These are phyloP conservation scores for Boloria euphrosyne DNA, from an alignment of 2,888 invertebrate species.

Conservation along the genomic window DNA sequence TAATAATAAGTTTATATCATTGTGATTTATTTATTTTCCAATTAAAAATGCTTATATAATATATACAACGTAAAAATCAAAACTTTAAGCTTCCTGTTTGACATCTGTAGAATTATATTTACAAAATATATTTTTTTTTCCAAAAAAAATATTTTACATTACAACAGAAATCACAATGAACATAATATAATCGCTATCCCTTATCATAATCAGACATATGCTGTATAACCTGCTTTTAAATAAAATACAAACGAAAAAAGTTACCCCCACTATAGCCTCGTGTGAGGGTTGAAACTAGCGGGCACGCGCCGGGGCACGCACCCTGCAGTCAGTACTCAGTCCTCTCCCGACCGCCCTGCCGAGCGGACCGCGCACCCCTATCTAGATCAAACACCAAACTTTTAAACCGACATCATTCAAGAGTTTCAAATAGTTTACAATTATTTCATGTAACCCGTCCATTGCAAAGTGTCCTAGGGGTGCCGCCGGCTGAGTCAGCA, in stretches of 20 bases:
- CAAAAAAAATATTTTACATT: neutral
- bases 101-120: no score
- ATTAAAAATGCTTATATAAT: no score
- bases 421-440: slow-evolving; percentile 28
- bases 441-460: slow-evolving; percentile 19
- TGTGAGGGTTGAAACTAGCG: slow-evolving; percentile 57
- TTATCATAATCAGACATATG: slow-evolving; percentile 8
- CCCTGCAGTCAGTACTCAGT: slow-evolving; percentile 75
- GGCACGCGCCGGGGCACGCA: slow-evolving; percentile 70
- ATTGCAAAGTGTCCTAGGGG: slow-evolving; percentile 56
- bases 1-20: neutral
- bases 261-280: slow-evolving; percentile 43
- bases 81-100: no score
- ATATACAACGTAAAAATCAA: no score
- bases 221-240: slow-evolving; percentile 11
- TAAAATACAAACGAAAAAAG: slow-evolving; percentile 11
- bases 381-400: slow-evolving; percentile 41
- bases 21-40: neutral
- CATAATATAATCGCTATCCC: neutral
- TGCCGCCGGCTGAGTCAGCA: slow-evolving; percentile 74
- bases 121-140: no score
- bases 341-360: slow-evolving; percentile 66
- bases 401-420: slow-evolving; percentile 40
- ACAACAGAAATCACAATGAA: neutral
- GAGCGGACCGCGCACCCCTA: slow-evolving; percentile 77